phyloP scores from a whole-genome alignment of 2,888 invertebrate genomes.

The Drosophila atripex region DNA sequence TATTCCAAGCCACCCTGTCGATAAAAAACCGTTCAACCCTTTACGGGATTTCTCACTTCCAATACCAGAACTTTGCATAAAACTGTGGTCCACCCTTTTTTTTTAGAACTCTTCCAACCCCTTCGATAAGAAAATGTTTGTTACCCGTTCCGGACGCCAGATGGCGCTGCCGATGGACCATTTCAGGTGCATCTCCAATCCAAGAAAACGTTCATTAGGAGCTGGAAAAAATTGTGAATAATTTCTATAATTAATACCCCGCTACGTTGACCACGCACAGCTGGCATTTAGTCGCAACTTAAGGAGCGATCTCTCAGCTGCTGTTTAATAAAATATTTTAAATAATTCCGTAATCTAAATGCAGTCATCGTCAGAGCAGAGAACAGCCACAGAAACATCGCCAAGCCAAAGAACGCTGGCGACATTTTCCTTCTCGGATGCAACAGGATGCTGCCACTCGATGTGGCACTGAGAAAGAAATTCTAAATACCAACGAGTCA shows the following conservation, averaged over 20 bases:
- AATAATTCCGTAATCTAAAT: slow-evolving; percentile 83
- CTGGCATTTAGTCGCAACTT: slow-evolving; percentile 45
- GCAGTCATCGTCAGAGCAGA: slow-evolving; percentile 70
- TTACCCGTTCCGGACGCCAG: slow-evolving; percentile 33
- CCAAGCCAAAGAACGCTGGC: slow-evolving; percentile 38
- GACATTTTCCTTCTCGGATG: slow-evolving; percentile 29
- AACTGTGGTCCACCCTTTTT: slow-evolving; percentile 20
- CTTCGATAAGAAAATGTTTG: slow-evolving; percentile 13
- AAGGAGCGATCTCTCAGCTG: slow-evolving; percentile 30
- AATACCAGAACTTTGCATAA: slow-evolving; percentile 58
- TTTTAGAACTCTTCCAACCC: slow-evolving; percentile 77
- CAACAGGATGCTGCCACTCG: slow-evolving; percentile 52
- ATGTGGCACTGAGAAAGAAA: slow-evolving; percentile 65
- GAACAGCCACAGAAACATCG: not conserved
- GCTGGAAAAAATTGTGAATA: slow-evolving; percentile 64
- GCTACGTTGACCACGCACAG: slow-evolving; percentile 56
- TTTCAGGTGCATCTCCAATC: slow-evolving; percentile 49
- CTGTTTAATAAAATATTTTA: slow-evolving; percentile 83
- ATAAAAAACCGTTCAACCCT: slow-evolving; percentile 69
- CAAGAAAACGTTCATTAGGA: slow-evolving; percentile 52
- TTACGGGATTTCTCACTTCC: slow-evolving; percentile 44
- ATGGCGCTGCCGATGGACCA: slow-evolving; percentile 53
- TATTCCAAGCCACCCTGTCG: slow-evolving; percentile 53
- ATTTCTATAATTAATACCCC: slow-evolving; percentile 77
- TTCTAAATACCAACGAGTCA: slow-evolving; percentile 75